A percentile compares a stretch with the other conserved stretches of the same genome.
Evolutionary conservation across 2,888 invertebrate genomes (phyloP).

Genomic region (Dermolepida albohirtum): DNA sequence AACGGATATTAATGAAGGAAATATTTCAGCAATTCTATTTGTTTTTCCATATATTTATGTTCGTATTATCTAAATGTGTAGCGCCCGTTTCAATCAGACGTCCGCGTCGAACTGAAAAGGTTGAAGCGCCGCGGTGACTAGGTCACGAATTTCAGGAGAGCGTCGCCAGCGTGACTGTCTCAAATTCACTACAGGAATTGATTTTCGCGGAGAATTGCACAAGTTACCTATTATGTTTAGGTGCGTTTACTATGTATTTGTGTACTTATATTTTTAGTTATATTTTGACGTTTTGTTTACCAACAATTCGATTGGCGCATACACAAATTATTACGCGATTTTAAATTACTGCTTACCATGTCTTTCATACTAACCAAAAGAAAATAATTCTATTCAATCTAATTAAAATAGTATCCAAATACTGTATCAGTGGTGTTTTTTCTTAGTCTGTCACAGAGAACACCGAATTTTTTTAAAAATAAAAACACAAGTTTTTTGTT

Average conservation of each 20-base stretch:
- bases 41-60: constrained; percentile 11
- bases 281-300: constrained; percentile 16
- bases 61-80: constrained; percentile 25
- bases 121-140: constrained; percentile 46
- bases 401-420: too few species aligned
- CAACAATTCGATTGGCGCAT: constrained; percentile 11
- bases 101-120: constrained; percentile 44
- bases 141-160: constrained; percentile 40
- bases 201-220: constrained; percentile 4
- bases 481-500: too few species aligned
- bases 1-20: too few species aligned
- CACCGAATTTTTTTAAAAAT: too few species aligned
- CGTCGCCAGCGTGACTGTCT: constrained; percentile 40
- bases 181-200: constrained; percentile 28
- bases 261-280: not conserved
- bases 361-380: not conserved
- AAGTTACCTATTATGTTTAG: constrained; percentile 25
- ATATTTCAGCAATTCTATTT: too few species aligned
- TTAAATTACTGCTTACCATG: not conserved
- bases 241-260: constrained; percentile 1
- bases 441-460: too few species aligned
- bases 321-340: not conserved
- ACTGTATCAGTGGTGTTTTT: too few species aligned
- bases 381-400: too few species aligned
- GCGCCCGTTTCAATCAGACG: constrained; percentile 44